Percentiles rank a stretch among this genome's conserved stretches.
These are phyloP conservation scores for Otolemur crassicaudatus DNA, from an alignment of 2,797 vertebrate genomes.

Conservation along the genomic window DNA sequence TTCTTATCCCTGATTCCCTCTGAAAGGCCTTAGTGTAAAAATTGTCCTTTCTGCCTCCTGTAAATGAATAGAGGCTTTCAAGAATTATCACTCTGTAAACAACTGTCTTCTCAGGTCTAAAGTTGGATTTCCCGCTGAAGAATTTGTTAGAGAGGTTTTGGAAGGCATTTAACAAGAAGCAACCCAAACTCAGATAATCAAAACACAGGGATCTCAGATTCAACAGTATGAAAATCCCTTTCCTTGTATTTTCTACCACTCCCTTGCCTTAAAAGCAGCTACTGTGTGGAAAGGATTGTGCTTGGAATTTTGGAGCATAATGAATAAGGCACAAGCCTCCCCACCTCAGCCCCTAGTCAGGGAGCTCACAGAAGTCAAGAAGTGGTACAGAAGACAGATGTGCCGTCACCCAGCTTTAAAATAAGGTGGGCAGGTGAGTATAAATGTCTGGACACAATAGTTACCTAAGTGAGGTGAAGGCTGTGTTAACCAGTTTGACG, in stretches of 20 bases:
- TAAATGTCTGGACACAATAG: too few relatives aligned
- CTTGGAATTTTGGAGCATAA: constrained; percentile 40
- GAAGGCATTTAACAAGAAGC: background rate
- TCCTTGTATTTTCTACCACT: constrained; percentile 14
- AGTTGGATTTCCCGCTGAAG: background rate
- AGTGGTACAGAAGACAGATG: constrained; percentile 51
- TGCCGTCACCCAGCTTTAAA: constrained; percentile 28
- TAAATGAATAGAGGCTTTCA: constrained; percentile 32
- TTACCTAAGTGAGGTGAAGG: too few relatives aligned
- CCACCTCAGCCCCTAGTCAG: background rate
- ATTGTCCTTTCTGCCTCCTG: background rate
- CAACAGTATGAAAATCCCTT: background rate
- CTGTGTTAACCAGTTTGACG: too few relatives aligned
- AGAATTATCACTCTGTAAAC: background rate
- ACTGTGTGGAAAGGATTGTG: background rate
- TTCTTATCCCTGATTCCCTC: background rate
- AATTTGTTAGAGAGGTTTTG: constrained; percentile 16
- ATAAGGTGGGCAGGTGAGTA: background rate
- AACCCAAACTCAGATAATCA: background rate
- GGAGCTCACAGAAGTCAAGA: background rate
- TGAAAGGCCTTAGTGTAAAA: constrained; percentile 17
- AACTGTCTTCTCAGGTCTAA: constrained; percentile 28
- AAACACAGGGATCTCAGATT: background rate
- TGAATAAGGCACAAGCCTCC: background rate
- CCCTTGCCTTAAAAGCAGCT: constrained; percentile 16